phyloP scores from a whole-genome alignment of 2,888 invertebrate genomes.

The Aromia moschata region DNA sequence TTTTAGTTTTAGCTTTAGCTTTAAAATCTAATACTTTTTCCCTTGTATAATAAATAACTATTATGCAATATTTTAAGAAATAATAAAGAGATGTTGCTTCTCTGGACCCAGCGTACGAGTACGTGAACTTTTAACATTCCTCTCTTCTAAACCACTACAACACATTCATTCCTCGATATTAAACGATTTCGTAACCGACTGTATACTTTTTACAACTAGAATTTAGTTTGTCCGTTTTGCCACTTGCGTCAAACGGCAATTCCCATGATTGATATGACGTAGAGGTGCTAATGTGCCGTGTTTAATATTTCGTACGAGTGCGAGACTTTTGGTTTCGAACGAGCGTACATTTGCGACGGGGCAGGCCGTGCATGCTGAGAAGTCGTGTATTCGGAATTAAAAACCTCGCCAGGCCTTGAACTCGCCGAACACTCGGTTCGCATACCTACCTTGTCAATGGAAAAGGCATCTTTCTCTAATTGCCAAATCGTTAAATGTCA shows the following conservation, averaged over 20 bases:
- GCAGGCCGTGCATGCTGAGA: slow-evolving; percentile 19
- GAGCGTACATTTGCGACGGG: neutral
- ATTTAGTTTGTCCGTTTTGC: neutral
- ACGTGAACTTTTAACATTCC: too few species aligned
- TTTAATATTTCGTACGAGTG: neutral
- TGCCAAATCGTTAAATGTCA: neutral
- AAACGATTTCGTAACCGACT: too few species aligned
- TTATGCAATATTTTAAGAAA: too few species aligned
- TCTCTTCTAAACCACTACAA: too few species aligned
- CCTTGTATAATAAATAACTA: too few species aligned
- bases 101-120: too few species aligned
- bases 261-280: neutral
- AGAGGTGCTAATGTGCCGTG: neutral
- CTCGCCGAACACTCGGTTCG: slow-evolving; percentile 1
- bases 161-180: too few species aligned
- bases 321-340: neutral
- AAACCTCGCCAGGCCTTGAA: slow-evolving; percentile 25
- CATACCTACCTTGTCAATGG: neutral
- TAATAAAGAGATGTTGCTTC: too few species aligned
- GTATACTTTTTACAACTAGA: too few species aligned
- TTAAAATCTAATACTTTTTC: too few species aligned
- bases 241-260: neutral
- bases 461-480: neutral
- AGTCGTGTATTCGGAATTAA: slow-evolving; percentile 25
- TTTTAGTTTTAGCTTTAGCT: too few species aligned